phyloP scores from a whole-genome alignment of 1,140 invertebrate genomes.

The Drosophila nebulosa region DNA sequence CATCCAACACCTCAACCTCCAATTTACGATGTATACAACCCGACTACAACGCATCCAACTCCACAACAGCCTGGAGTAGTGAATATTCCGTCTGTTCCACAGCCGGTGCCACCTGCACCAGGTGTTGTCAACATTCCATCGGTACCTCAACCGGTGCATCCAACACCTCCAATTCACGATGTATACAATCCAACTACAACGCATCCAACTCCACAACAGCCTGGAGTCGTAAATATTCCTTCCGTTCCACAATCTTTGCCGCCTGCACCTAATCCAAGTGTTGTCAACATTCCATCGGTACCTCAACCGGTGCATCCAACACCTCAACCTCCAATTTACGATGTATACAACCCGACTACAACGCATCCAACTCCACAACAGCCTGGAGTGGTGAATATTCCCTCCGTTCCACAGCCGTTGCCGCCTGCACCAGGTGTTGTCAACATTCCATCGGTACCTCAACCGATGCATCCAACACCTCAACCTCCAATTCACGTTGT shows the following conservation, averaged over 20 bases:
- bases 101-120: slow-evolving; percentile 15
- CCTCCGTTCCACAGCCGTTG: background rate
- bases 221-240: slow-evolving; percentile 31
- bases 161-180: background rate
- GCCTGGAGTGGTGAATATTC: slow-evolving; percentile 6
- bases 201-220: background rate
- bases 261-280: background rate
- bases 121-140: slow-evolving; percentile 42
- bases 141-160: background rate
- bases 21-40: slow-evolving; percentile 51
- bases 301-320: slow-evolving; percentile 4
- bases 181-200: slow-evolving; percentile 5
- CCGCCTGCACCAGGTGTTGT: slow-evolving; percentile 84
- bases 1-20: slow-evolving; percentile 2
- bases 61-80: slow-evolving; percentile 14
- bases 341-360: slow-evolving; percentile 11
- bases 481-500: too few relatives aligned
- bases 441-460: slow-evolving; percentile 61
- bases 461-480: slow-evolving; percentile 12
- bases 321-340: slow-evolving; percentile 6
- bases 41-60: background rate
- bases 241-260: slow-evolving; percentile 17
- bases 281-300: slow-evolving; percentile 42
- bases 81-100: slow-evolving; percentile 25
- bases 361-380: slow-evolving; percentile 14